Base-by-base conservation (phyloP, 2,113 vertebrate genomes). In the Centrocercus urophasianus region DNA sequence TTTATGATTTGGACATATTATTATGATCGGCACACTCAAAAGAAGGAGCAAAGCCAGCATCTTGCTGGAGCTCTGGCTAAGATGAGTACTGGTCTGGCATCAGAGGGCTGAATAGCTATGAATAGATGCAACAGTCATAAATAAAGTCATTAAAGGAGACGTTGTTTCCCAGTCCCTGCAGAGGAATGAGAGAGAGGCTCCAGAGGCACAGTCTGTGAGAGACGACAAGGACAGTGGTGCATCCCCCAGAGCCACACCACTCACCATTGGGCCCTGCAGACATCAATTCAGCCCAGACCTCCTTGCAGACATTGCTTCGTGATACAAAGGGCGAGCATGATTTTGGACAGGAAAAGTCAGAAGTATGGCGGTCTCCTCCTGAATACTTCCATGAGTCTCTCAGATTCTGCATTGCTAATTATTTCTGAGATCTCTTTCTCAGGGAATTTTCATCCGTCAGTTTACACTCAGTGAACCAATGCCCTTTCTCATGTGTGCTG, bases 381-480 rank as follows among this genome's bases (percentile, higher is more conserved):
- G 0, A 73, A 67, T 1, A 1, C 32, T 8, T 87, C 11, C 34
- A 21, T 19, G 48, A 70, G 42, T 47, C 18, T 47, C 69, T 72
- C 18, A 18, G 20, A 13, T 40, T 42, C 28, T 1, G 1, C 13
- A 19, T 40, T 54, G 38, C 50, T 65, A 36, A 71, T 52, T 52
- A 59, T 30, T 77, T 13, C 22, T 25, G 36, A 24, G 50, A 71
- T 43, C 59, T 86, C 56, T 17, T 27, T 63, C 48, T 71, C 34
- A 21, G 25, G 56, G 56, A 48, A 76, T 5, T 59, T 43, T 45
- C 40, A 34, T 34, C 16, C 17, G 24, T 42, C 54, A n/a, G 13
- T 17, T 66, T 30, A 38, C 7, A 63, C 4, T 1, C 47, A 56
- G 21, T 0, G 0, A 47, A 59, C 32, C 6, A 1, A 25, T 38